Evolutionary conservation across 2,113 vertebrate species (phyloP).

Genomic region (Gobiocypris rarus): DNA sequence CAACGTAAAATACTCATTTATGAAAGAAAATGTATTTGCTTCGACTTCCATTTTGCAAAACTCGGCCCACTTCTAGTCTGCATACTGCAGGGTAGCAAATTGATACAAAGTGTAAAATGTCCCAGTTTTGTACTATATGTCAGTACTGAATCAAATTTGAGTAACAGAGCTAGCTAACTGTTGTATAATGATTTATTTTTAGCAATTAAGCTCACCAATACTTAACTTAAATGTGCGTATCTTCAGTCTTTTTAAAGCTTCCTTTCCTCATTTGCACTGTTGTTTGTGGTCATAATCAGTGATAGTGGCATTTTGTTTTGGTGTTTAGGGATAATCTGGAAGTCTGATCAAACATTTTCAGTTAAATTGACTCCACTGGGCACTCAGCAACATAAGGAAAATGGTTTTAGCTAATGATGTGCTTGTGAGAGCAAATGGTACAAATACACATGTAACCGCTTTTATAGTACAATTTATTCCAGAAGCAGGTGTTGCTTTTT

Average conservation of each 20-base stretch:
- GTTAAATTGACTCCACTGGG: constrained; percentile 33
- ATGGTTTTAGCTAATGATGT: not conserved
- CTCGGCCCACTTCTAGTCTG: not conserved
- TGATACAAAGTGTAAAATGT: not conserved
- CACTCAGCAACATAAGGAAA: not conserved
- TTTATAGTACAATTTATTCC: not conserved
- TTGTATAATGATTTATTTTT: not conserved
- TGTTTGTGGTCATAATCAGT: not conserved
- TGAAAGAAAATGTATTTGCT: not conserved
- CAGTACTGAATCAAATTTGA: not conserved
- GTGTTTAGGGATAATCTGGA: not conserved
- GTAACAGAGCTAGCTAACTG: not conserved
- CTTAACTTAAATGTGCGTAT: not conserved
- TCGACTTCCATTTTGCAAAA: not conserved
- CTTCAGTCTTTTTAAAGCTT: not conserved
- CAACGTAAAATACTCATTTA: not conserved
- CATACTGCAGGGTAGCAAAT: not conserved
- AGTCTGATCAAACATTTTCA: constrained; percentile 3
- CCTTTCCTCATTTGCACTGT: not conserved
- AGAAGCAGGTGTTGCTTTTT: not conserved
- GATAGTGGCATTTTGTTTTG: not conserved
- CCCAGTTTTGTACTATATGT: not conserved
- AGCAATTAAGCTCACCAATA: not conserved
- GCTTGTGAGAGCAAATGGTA: not conserved
- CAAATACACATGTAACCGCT: not conserved